Evolutionary conservation across 23 tunicate species (phyloP).

Genomic region (Corella eumyota): DNA sequence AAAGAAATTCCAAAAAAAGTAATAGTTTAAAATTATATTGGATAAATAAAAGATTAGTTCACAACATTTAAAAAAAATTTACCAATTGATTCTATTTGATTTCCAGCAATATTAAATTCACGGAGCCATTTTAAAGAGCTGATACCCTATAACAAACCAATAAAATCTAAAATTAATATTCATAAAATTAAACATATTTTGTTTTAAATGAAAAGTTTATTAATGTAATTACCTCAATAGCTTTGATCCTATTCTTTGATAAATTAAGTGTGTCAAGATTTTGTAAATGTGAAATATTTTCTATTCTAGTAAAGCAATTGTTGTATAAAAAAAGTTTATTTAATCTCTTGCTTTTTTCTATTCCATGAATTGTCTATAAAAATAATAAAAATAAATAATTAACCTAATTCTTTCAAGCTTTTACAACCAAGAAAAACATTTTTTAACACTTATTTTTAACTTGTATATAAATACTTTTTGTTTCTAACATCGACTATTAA

Average conservation of each 20-base stretch:
- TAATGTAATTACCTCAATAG: constrained; percentile 33
- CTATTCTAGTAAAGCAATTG: constrained; percentile 60
- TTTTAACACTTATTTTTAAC: too few relatives aligned
- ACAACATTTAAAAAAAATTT: background rate
- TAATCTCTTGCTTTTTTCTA: constrained; percentile 53
- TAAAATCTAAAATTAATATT: background rate
- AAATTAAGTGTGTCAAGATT: constrained; percentile 45
- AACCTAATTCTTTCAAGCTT: background rate
- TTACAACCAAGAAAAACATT: background rate
- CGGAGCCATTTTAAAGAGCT: constrained; percentile 39
- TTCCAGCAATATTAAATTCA: constrained; percentile 64
- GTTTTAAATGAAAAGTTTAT: background rate
- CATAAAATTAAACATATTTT: background rate
- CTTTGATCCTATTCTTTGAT: constrained; percentile 43
- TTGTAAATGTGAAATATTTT: constrained; percentile 58
- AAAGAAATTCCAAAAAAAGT: too few relatives aligned
- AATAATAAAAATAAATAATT: too few relatives aligned
- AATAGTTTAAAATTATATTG: background rate
- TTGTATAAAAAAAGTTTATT: constrained; percentile 50
- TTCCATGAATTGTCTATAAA: constrained; percentile 59
- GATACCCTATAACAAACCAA: constrained; percentile 35
- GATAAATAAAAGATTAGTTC: background rate
- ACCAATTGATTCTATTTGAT: constrained; percentile 34
- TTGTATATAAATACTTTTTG: background rate
- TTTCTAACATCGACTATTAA: too few relatives aligned